Conservation (phyloP, 2,888 invertebrate genomes). For the Pseudanteris insignis region DNA sequence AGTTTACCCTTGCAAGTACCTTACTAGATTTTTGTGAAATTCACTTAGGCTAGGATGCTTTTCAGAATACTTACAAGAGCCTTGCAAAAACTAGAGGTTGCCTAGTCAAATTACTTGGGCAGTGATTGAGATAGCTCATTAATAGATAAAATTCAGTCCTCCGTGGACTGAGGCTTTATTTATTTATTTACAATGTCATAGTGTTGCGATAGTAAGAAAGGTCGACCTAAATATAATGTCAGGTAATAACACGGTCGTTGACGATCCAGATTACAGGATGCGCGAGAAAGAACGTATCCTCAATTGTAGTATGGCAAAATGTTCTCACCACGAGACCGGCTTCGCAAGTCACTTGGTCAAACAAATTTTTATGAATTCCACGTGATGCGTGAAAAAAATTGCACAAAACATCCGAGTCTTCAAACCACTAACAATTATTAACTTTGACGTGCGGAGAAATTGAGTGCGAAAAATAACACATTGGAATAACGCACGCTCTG, state of each 20-base stretch:
- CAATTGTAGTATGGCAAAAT: constrained; percentile 13
- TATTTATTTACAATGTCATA: no score
- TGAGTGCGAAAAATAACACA: constrained; percentile 28
- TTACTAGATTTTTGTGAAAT: no score
- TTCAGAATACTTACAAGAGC: no score
- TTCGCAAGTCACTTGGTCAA: constrained; percentile 13
- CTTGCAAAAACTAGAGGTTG: no score
- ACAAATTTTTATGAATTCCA: constrained; percentile 19
- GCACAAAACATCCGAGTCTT: constrained; percentile 10
- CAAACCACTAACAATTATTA: constrained; percentile 17
- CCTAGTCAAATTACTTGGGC: no score
- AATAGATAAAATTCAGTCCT: no score
- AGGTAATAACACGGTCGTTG: constrained; percentile 48
- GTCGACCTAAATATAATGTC: constrained; percentile 21
- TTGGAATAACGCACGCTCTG: background rate
- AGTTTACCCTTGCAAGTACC: no score
- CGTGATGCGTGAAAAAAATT: constrained; percentile 3
- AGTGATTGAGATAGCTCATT: no score
- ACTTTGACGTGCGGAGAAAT: constrained; percentile 14
- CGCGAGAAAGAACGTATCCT: constrained; percentile 28
- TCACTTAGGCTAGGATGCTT: no score
- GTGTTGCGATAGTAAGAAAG: no score
- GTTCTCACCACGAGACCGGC: constrained; percentile 1
- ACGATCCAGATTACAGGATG: constrained; percentile 26
- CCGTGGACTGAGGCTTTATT: no score